These are phyloP conservation scores for Siniperca knerii DNA, from an alignment of 2,113 vertebrate genomes.

Conservation along the genomic window DNA sequence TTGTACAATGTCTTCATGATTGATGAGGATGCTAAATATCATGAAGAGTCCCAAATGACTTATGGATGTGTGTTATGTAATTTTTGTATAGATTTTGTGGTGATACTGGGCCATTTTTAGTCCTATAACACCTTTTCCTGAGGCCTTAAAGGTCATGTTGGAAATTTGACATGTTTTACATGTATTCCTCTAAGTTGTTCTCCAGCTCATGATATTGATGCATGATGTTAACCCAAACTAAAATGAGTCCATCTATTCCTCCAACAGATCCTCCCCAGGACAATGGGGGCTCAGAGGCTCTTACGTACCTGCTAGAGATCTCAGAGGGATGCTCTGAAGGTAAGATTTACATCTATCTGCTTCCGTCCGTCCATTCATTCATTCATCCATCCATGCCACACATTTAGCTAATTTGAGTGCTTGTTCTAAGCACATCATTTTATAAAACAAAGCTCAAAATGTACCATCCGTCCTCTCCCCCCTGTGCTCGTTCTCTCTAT, in stretches of 20 bases:
- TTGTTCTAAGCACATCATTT: neutral
- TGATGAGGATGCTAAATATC: neutral
- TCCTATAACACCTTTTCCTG: neutral
- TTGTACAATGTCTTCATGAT: neutral
- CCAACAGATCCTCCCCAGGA: constrained; percentile 93
- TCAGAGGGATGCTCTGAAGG: constrained; percentile 94
- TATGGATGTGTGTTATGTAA: neutral
- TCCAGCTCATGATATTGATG: neutral
- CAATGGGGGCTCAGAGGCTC: constrained; percentile 94
- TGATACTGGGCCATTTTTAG: neutral
- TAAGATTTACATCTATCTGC: constrained; percentile 53
- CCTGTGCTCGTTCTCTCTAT: neutral
- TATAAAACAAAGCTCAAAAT: neutral
- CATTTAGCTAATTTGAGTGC: neutral
- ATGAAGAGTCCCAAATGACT: neutral
- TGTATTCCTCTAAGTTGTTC: neutral
- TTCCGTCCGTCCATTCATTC: neutral
- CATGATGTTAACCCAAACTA: neutral
- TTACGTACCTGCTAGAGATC: constrained; percentile 94
- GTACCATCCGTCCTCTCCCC: neutral
- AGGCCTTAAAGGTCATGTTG: neutral
- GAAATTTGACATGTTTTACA: neutral
- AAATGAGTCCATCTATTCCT: neutral
- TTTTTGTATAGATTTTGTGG: neutral
- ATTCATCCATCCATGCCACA: neutral